phyloP scores from a whole-genome alignment of 2,113 vertebrate species.

The Salvelinus sp. region DNA sequence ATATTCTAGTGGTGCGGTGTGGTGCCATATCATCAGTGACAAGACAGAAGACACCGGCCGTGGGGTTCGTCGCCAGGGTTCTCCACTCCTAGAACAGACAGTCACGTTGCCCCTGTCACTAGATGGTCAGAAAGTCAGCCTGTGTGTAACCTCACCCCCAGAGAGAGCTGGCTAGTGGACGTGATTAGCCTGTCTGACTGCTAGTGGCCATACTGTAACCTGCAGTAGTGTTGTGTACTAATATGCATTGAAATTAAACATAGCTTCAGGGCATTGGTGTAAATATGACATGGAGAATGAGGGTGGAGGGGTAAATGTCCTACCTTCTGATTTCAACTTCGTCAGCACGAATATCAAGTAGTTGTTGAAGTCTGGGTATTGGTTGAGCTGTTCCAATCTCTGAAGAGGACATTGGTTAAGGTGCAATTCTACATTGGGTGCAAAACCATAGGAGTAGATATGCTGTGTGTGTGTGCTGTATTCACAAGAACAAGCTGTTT shows the following conservation, averaged over 20 bases:
- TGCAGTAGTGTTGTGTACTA: too few relatives aligned
- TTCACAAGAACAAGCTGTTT: too few relatives aligned
- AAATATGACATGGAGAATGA: neutral
- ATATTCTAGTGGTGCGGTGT: conserved; percentile 60
- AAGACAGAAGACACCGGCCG: too few relatives aligned
- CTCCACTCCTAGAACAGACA: conserved; percentile 18
- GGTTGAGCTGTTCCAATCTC: conserved; percentile 99
- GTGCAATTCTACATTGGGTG: conserved; percentile 26
- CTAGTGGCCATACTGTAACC: too few relatives aligned
- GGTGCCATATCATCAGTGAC: conserved; percentile 1
- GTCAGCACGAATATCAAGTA: conserved; percentile 98
- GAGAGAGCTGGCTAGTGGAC: too few relatives aligned
- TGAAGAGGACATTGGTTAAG: conserved; percentile 79
- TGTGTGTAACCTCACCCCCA: neutral
- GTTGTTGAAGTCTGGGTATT: conserved; percentile 98
- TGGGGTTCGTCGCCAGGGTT: too few relatives aligned
- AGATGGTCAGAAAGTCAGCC: neutral
- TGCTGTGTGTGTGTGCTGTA: too few relatives aligned
- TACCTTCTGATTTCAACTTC: conserved; percentile 97
- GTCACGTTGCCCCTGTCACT: conserved; percentile 12
- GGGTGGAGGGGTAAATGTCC: conserved; percentile 41
- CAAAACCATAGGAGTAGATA: too few relatives aligned
- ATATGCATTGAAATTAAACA: too few relatives aligned
- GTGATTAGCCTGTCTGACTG: too few relatives aligned
- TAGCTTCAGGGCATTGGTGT: too few relatives aligned